Evolutionary conservation across 2,113 vertebrate genomes (phyloP).

Genomic region (Polypterus senegalus): DNA sequence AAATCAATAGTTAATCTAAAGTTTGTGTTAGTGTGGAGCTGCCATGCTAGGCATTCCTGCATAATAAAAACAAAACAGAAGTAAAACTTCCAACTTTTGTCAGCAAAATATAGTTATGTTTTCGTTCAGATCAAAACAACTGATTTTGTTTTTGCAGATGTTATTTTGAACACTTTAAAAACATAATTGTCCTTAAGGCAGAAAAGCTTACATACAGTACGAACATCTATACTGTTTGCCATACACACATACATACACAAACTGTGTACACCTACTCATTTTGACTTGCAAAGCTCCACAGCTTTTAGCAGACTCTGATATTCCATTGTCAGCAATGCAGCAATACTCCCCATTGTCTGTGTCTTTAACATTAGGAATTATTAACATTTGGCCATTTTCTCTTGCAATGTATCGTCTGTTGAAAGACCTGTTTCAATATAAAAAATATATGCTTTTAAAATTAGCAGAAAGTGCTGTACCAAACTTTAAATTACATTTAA

Average conservation of each 20-base stretch:
- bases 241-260: too few relatives aligned
- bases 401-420: slow-evolving; percentile 74
- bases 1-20: not conserved
- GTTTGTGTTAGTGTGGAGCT: not conserved
- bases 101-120: too few relatives aligned
- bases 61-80: not conserved
- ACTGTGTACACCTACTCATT: slow-evolving; percentile 72
- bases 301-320: slow-evolving; percentile 72
- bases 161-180: too few relatives aligned
- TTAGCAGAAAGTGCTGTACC: too few relatives aligned
- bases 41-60: not conserved
- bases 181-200: too few relatives aligned
- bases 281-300: slow-evolving; percentile 95
- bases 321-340: slow-evolving; percentile 73
- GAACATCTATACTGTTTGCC: too few relatives aligned
- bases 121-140: too few relatives aligned
- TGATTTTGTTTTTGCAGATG: too few relatives aligned
- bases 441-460: not conserved
- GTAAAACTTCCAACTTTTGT: too few relatives aligned
- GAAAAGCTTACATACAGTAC: too few relatives aligned
- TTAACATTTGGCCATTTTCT: slow-evolving; percentile 80
- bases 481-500: not conserved
- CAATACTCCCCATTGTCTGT: slow-evolving; percentile 86
- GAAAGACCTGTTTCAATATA: slow-evolving; percentile 57
- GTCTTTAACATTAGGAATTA: slow-evolving; percentile 76